phyloP scores from a whole-genome alignment of 1,140 invertebrate species.

The Rhynchophorus ferrugineus region DNA sequence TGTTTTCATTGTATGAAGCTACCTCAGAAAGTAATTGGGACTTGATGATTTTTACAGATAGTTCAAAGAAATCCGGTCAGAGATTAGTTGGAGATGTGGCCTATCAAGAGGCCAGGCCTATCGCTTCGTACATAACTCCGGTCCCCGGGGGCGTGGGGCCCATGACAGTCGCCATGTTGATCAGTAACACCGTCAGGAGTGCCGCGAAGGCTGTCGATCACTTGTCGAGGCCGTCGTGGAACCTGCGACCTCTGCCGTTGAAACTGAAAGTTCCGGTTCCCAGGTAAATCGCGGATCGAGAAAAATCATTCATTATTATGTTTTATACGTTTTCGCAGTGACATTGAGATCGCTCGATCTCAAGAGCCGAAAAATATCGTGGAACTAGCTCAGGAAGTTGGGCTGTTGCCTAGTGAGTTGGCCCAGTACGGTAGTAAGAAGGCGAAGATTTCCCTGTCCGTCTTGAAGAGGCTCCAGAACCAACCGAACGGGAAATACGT shows the following conservation, averaged over 20 bases:
- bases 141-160: slow-evolving; percentile 97
- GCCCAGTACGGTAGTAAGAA: slow-evolving; percentile 90
- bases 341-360: slow-evolving; percentile 80
- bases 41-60: too few species aligned
- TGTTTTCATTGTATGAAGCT: neutral
- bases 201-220: slow-evolving; percentile 58
- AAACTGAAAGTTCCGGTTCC: slow-evolving; percentile 60
- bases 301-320: slow-evolving; percentile 1
- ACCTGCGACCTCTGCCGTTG: slow-evolving; percentile 53
- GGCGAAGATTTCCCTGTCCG: slow-evolving; percentile 84
- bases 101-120: slow-evolving; percentile 67
- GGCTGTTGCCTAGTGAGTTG: slow-evolving; percentile 71
- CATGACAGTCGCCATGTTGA: slow-evolving; percentile 97
- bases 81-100: slow-evolving; percentile 93
- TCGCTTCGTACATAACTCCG: slow-evolving; percentile 88
- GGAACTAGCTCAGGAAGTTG: slow-evolving; percentile 76
- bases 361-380: slow-evolving; percentile 83
- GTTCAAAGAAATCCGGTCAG: slow-evolving; percentile 73
- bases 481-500: slow-evolving; percentile 83
- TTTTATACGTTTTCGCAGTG: slow-evolving; percentile 48
- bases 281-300: slow-evolving; percentile 43
- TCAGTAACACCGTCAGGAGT: slow-evolving; percentile 88
- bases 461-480: slow-evolving; percentile 66
- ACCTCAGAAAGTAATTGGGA: too few species aligned
- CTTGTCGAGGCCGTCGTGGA: slow-evolving; percentile 54